Evolutionary conservation across 2,113 vertebrate genomes (phyloP).

Genomic region (Rhinoderma darwinii): DNA sequence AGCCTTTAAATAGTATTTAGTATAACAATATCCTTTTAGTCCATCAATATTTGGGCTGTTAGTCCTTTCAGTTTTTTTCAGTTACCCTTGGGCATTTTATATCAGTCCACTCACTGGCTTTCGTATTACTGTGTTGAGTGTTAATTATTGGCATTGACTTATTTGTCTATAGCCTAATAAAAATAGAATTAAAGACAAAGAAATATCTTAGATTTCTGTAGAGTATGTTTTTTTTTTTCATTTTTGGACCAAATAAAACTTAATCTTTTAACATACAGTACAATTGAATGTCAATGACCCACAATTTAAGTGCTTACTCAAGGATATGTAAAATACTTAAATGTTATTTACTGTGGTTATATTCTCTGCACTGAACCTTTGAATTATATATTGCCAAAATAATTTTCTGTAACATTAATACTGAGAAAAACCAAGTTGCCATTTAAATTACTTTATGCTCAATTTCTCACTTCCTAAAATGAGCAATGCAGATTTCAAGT

Average conservation of each 20-base stretch:
- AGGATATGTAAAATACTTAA: neutral
- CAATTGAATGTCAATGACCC: neutral
- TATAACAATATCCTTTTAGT: too few relatives aligned
- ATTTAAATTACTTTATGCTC: slow-evolving; percentile 53
- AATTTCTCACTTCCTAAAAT: slow-evolving; percentile 52
- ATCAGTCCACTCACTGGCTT: too few relatives aligned
- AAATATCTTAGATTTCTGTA: neutral
- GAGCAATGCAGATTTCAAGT: slow-evolving; percentile 29
- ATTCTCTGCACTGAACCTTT: neutral
- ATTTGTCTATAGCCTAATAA: neutral
- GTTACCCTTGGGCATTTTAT: too few relatives aligned
- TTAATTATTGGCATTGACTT: too few relatives aligned
- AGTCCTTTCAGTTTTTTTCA: too few relatives aligned
- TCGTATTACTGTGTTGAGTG: too few relatives aligned
- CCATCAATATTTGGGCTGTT: too few relatives aligned
- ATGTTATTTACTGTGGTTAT: slow-evolving; percentile 28
- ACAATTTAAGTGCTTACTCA: neutral
- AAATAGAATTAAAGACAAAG: neutral
- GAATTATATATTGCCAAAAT: slow-evolving; percentile 19
- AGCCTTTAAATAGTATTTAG: too few relatives aligned
- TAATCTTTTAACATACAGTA: neutral
- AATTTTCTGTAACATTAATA: slow-evolving; percentile 16
- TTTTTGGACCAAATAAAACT: neutral
- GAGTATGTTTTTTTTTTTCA: neutral
- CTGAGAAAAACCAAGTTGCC: slow-evolving; percentile 14